phyloP scores from a whole-genome alignment of 2,888 invertebrate species.

The Baronia brevicornis region DNA sequence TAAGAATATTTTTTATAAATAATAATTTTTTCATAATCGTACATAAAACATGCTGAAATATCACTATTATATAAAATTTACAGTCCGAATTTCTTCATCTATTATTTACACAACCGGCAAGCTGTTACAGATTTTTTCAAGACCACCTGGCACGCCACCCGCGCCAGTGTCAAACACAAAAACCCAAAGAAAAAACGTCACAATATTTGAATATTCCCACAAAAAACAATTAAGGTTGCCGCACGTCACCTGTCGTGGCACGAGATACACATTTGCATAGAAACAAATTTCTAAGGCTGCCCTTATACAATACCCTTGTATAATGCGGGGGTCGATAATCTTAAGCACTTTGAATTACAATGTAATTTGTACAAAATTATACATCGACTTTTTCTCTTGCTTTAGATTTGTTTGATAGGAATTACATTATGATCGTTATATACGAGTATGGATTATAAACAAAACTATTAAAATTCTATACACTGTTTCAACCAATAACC shows the following conservation, averaged over 20 bases:
- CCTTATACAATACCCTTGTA: conserved; percentile 21
- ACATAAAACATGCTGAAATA: conserved; percentile 5
- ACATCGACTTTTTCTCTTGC: conserved; percentile 2
- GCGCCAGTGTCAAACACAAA: conserved; percentile 56
- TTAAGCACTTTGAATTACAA: conserved; percentile 9
- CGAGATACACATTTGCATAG: conserved; percentile 72
- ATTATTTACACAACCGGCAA: conserved; percentile 31
- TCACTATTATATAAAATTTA: conserved; percentile 4
- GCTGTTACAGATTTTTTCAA: conserved; percentile 58
- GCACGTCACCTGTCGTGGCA: conserved; percentile 72
- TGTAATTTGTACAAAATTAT: conserved; percentile 10
- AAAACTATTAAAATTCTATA: too few relatives aligned
- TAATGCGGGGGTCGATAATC: conserved; percentile 10
- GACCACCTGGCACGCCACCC: conserved; percentile 72
- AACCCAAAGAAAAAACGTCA: conserved; percentile 59
- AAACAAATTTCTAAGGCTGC: conserved; percentile 48
- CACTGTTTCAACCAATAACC: not conserved
- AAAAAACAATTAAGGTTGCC: conserved; percentile 74
- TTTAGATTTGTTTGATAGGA: too few relatives aligned
- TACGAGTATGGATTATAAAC: too few relatives aligned
- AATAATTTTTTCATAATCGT: too few relatives aligned
- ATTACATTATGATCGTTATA: too few relatives aligned
- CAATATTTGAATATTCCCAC: conserved; percentile 73
- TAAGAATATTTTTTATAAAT: too few relatives aligned
- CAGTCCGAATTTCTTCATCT: conserved; percentile 11